Percentiles rank a stretch among this genome's conserved stretches.
These are phyloP conservation scores for Biston stratarius DNA, from an alignment of 2,888 invertebrate species.

Conservation along the genomic window DNA sequence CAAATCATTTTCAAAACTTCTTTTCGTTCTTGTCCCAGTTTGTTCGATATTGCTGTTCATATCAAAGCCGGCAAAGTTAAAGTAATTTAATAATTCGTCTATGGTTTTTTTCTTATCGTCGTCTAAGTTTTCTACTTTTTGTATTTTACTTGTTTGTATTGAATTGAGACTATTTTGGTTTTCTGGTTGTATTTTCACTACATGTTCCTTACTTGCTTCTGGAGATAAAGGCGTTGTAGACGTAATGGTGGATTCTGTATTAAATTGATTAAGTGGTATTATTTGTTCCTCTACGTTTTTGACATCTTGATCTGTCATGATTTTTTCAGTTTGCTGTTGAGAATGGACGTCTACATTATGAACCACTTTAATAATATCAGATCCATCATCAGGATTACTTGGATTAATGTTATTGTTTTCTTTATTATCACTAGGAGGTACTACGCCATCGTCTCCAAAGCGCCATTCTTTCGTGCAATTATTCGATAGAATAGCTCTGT, in stretches of 20 bases:
- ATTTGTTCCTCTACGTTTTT: slow-evolving; percentile 77
- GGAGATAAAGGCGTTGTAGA: slow-evolving; percentile 36
- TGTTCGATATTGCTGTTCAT: slow-evolving; percentile 45
- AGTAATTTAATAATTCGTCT: slow-evolving; percentile 76
- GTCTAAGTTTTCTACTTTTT: slow-evolving; percentile 49
- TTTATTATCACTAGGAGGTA: slow-evolving; percentile 43
- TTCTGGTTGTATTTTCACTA: slow-evolving; percentile 49
- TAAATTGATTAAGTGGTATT: slow-evolving; percentile 59
- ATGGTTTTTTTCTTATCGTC: slow-evolving; percentile 75
- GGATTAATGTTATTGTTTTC: slow-evolving; percentile 46
- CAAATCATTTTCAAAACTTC: slow-evolving; percentile 68
- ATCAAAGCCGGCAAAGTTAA: slow-evolving; percentile 68
- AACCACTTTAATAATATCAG: slow-evolving; percentile 66
- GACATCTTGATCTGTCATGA: slow-evolving; percentile 67
- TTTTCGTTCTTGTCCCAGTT: slow-evolving; percentile 56
- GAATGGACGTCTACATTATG: slow-evolving; percentile 65
- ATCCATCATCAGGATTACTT: slow-evolving; percentile 25
- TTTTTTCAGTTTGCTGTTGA: slow-evolving; percentile 58
- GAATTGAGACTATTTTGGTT: slow-evolving; percentile 43
- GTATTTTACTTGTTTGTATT: slow-evolving; percentile 35
- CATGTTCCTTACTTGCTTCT: slow-evolving; percentile 49
- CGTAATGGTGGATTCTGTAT: slow-evolving; percentile 25
- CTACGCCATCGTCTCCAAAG: slow-evolving; percentile 75
- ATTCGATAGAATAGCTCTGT: slow-evolving; percentile 87
- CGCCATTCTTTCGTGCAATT: slow-evolving; percentile 88